Percentiles rank a stretch among this genome's conserved stretches.
Conservation (phyloP, 2,888 invertebrate species). For the Pecten maximus region DNA sequence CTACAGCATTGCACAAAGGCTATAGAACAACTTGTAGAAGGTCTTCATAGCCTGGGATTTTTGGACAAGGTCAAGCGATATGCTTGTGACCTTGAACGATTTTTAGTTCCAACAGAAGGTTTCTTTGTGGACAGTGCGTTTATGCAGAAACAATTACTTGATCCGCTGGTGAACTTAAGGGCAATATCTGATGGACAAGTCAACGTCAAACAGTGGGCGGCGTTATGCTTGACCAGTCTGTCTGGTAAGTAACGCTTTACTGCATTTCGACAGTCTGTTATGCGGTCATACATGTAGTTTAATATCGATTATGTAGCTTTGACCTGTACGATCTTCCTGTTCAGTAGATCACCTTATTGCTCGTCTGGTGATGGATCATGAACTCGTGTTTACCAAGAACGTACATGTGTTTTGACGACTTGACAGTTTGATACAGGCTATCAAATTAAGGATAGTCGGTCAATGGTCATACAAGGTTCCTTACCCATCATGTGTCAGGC, state of each 20-base stretch:
- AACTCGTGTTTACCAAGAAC: too few species aligned
- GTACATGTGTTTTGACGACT: too few species aligned
- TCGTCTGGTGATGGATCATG: too few species aligned
- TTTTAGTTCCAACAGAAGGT: background rate
- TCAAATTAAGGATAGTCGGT: too few species aligned
- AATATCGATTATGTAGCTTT: too few species aligned
- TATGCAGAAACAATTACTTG: background rate
- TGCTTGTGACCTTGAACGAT: background rate
- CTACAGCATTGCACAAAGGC: background rate
- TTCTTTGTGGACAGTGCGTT: constrained; percentile 4
- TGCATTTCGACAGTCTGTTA: too few species aligned
- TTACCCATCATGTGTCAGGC: too few species aligned
- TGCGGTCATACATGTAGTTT: too few species aligned
- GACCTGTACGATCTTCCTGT: too few species aligned
- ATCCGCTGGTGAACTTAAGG: background rate
- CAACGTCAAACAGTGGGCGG: background rate
- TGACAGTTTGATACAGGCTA: too few species aligned
- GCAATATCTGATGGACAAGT: background rate
- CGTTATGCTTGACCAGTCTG: background rate
- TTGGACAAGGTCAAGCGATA: background rate
- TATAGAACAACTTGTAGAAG: constrained; percentile 16
- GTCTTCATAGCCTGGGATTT: constrained; percentile 10
- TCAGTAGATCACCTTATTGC: too few species aligned
- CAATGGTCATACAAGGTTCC: too few species aligned
- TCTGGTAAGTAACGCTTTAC: background rate